phyloP scores from a whole-genome alignment of 2,113 vertebrate species.

The Chloropsis cyanopogon region DNA sequence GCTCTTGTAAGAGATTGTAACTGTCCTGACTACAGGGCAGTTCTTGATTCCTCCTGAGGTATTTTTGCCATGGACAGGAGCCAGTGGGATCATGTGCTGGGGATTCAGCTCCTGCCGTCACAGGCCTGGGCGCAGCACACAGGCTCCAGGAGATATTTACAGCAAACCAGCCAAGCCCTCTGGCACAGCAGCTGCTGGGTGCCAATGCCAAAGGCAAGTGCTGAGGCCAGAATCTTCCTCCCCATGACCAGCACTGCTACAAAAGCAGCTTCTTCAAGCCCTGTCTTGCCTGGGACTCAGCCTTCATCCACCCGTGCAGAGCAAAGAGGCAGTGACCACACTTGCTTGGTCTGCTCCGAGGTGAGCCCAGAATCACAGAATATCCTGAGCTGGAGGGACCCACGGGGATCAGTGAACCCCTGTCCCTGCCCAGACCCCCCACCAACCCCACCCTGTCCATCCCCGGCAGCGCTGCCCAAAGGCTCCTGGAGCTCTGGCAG shows the following conservation, averaged over 20 bases:
- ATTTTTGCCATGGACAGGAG: constrained; percentile 20
- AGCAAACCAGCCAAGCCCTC: constrained; percentile 29
- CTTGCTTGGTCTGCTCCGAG: accelerated
- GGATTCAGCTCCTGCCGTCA: background rate
- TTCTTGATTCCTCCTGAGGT: background rate
- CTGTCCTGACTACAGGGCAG: background rate
- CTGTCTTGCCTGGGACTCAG: background rate
- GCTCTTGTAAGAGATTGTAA: background rate
- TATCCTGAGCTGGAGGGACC: background rate
- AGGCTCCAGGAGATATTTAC: constrained; percentile 47
- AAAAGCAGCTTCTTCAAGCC: background rate
- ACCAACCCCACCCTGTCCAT: accelerated
- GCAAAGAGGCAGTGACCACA: background rate
- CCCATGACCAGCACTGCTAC: background rate
- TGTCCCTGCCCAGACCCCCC: background rate
- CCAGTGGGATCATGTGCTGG: constrained; percentile 31
- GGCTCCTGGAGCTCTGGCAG: background rate
- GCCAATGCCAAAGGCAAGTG: background rate
- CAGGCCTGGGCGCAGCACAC: background rate
- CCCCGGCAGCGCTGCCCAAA: background rate
- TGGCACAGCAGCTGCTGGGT: background rate
- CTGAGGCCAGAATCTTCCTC: background rate
- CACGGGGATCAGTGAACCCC: too few species aligned
- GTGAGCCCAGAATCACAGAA: background rate
- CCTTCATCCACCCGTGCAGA: background rate